phyloP scores from a whole-genome alignment of 2,113 vertebrate species.

The Salvelinus namaycush region DNA sequence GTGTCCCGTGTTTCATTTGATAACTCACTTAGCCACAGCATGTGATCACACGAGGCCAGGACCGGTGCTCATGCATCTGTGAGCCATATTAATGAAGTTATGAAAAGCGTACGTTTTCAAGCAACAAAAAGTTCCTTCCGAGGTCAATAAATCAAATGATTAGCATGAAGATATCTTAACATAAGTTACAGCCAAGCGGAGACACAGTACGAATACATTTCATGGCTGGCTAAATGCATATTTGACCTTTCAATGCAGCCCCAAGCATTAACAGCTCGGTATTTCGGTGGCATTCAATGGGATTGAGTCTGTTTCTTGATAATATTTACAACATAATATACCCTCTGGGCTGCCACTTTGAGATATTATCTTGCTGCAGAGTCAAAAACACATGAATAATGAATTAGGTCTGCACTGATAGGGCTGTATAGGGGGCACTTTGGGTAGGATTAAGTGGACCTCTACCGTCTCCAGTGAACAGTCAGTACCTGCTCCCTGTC shows the following conservation, averaged over 20 bases:
- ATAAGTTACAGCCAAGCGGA: slow-evolving; percentile 2
- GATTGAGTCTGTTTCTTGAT: slow-evolving; percentile 7
- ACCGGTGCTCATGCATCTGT: neutral
- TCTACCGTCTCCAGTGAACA: neutral
- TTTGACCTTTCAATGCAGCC: slow-evolving; percentile 64
- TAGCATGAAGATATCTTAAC: slow-evolving; percentile 63
- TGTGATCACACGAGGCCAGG: neutral
- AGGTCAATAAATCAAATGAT: slow-evolving; percentile 66
- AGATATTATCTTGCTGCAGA: slow-evolving; percentile 30
- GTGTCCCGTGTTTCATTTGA: slow-evolving; percentile 6
- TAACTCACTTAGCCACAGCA: neutral
- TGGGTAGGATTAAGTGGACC: neutral
- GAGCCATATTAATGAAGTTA: neutral
- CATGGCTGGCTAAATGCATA: slow-evolving; percentile 61
- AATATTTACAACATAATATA: slow-evolving; percentile 44
- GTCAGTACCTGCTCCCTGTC: neutral
- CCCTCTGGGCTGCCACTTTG: slow-evolving; percentile 1
- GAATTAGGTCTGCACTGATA: slow-evolving; percentile 31
- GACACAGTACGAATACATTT: slow-evolving; percentile 54
- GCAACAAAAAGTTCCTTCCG: neutral
- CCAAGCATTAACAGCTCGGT: neutral
- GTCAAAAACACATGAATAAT: slow-evolving; percentile 52
- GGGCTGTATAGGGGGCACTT: neutral
- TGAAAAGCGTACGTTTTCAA: neutral
- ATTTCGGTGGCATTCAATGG: slow-evolving; percentile 18